phyloP scores from a whole-genome alignment of 2,888 invertebrate species.

The Tholera decimalis region DNA sequence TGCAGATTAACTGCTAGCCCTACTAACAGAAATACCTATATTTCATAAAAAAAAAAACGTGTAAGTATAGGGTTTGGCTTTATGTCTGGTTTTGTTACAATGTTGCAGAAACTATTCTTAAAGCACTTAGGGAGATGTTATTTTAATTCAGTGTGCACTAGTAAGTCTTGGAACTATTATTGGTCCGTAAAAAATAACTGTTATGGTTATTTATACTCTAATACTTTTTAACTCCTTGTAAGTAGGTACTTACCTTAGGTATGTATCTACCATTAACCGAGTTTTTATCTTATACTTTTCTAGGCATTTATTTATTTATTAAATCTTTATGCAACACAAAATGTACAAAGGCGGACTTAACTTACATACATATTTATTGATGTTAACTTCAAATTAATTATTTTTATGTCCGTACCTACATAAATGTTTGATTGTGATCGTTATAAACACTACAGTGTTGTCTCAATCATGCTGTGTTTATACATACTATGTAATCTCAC shows the following conservation, averaged over 20 bases:
- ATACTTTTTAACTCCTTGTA: not conserved
- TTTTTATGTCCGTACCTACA: not conserved
- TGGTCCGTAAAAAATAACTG: not conserved
- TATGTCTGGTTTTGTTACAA: conserved; percentile 33
- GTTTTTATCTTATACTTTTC: too few species aligned
- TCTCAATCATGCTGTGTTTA: not conserved
- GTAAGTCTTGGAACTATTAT: not conserved
- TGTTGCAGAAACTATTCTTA: conserved; percentile 33
- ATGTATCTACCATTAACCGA: too few species aligned
- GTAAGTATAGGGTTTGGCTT: too few species aligned
- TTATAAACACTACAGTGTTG: not conserved
- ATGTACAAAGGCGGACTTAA: too few species aligned
- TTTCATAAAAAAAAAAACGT: conserved; percentile 10
- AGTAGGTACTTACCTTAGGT: too few species aligned
- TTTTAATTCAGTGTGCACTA: conserved; percentile 23
- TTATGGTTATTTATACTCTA: not conserved
- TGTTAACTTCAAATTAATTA: not conserved
- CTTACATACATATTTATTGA: not conserved
- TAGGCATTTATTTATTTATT: too few species aligned
- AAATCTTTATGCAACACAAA: too few species aligned
- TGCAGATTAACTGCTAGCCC: conserved; percentile 4
- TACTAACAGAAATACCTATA: conserved; percentile 1
- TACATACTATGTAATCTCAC: not conserved
- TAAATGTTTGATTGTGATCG: not conserved
- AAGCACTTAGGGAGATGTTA: conserved; percentile 15